These are phyloP conservation scores for Thymelicus sylvestris DNA, from an alignment of 2,888 invertebrate genomes.

Conservation along the genomic window DNA sequence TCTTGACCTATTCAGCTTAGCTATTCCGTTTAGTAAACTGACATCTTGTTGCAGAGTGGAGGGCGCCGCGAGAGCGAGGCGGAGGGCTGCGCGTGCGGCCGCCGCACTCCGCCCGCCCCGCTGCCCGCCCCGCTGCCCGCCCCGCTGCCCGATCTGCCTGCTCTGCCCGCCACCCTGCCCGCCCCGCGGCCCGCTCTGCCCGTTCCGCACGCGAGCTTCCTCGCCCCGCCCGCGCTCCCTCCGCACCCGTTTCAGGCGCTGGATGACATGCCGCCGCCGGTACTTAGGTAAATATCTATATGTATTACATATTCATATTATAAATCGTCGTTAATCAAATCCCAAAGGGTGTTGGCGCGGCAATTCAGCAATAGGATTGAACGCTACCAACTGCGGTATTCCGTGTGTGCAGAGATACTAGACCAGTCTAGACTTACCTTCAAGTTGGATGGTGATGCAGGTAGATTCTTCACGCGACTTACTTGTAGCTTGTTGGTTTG, in stretches of 20 bases:
- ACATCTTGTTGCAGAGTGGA: constrained; percentile 68
- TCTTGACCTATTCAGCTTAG: no score
- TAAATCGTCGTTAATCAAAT: no score
- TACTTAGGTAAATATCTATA: constrained; percentile 63
- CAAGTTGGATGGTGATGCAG: no score
- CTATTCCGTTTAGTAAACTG: no score
- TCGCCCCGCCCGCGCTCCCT: constrained; percentile 63
- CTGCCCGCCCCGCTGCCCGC: constrained; percentile 68
- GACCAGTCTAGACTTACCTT: no score
- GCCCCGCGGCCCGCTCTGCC: constrained; percentile 52
- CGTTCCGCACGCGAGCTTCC: constrained; percentile 75
- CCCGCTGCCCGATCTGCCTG: constrained; percentile 48
- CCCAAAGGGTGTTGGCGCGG: no score
- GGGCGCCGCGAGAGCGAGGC: constrained; percentile 75
- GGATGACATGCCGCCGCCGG: constrained; percentile 71
- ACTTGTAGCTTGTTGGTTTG: no score
- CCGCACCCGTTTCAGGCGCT: constrained; percentile 83
- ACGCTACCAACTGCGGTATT: no score
- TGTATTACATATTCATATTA: no score
- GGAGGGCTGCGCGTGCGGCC: constrained; percentile 74
- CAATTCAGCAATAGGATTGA: no score
- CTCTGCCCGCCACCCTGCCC: constrained; percentile 75
- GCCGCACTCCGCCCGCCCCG: constrained; percentile 64
- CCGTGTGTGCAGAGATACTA: no score
- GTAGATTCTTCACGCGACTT: no score